A percentile compares a stretch with the other conserved stretches of the same genome.
These are phyloP conservation scores for Paraplagusia blochii DNA, from an alignment of 2,113 vertebrate species.

Conservation along the genomic window DNA sequence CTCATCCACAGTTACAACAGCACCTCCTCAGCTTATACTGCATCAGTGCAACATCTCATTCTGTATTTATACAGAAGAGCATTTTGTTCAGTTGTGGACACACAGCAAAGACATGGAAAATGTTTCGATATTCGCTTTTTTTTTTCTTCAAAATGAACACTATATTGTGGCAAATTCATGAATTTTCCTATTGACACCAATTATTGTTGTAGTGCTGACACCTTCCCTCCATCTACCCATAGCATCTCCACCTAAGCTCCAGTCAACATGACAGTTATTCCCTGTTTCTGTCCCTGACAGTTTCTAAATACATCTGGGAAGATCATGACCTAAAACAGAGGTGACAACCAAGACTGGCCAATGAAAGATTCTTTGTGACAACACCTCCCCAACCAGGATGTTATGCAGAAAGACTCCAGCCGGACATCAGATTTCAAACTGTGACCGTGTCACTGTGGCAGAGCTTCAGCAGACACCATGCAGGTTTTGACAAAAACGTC, in stretches of 20 bases:
- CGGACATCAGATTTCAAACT: slow-evolving; percentile 2
- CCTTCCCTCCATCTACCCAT: slow-evolving; percentile 6
- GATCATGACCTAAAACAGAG: slow-evolving; percentile 13
- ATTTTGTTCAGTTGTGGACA: too few relatives aligned
- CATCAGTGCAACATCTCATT: slow-evolving; percentile 8
- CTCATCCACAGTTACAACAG: slow-evolving; percentile 14
- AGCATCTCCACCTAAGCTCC: slow-evolving; percentile 18
- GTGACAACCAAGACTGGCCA: slow-evolving; percentile 23
- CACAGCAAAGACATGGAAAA: too few relatives aligned
- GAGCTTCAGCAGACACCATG: background rate
- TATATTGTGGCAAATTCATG: slow-evolving; percentile 34
- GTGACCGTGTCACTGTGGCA: background rate
- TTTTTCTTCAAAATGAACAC: slow-evolving; percentile 20
- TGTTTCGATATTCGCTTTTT: too few relatives aligned
- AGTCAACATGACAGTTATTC: slow-evolving; percentile 25
- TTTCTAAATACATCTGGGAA: slow-evolving; percentile 30
- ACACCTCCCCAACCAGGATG: slow-evolving; percentile 3
- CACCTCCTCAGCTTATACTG: slow-evolving; percentile 12
- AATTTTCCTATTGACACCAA: slow-evolving; percentile 42
- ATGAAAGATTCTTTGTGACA: slow-evolving; percentile 23
- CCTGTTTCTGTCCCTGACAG: slow-evolving; percentile 22
- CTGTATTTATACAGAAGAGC: background rate
- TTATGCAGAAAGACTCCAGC: slow-evolving; percentile 9
- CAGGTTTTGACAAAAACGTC: too few relatives aligned
- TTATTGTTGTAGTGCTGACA: slow-evolving; percentile 37